A percentile compares a stretch with the other conserved stretches of the same genome.
These are phyloP conservation scores for Gryllus bimaculatus DNA, from an alignment of 1,140 invertebrate species.

Conservation along the genomic window DNA sequence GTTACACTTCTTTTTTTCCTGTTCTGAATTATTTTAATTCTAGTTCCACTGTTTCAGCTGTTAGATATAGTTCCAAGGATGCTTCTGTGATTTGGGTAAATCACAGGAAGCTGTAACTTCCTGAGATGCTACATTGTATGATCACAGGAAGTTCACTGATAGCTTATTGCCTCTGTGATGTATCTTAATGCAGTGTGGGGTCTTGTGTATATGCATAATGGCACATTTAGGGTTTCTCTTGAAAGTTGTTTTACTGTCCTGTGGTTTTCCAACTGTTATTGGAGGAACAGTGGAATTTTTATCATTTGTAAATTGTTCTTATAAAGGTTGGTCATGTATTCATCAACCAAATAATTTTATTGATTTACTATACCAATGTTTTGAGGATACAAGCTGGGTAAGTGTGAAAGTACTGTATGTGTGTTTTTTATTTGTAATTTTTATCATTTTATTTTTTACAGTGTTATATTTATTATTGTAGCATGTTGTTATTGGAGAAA, in stretches of 20 bases:
- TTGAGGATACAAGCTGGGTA: neutral
- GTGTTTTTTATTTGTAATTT: neutral
- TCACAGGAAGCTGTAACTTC: no score
- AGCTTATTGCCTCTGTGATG: neutral
- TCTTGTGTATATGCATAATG: neutral
- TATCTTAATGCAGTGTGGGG: neutral
- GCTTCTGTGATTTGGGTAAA: no score
- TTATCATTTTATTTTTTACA: neutral
- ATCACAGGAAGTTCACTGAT: neutral
- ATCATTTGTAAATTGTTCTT: neutral
- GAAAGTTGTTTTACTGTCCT: neutral
- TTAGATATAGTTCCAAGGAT: no score
- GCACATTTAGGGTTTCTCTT: neutral
- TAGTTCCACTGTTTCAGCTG: no score
- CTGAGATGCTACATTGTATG: no score
- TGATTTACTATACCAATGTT: neutral
- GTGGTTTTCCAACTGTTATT: neutral
- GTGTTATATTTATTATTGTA: neutral
- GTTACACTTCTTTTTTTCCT: no score
- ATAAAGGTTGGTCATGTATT: neutral
- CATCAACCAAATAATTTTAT: neutral
- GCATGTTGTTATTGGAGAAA: neutral
- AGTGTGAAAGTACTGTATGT: neutral
- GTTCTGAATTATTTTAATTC: no score
- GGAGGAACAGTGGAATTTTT: neutral